Evolutionary conservation across 1,140 invertebrate species (phyloP).

Genomic region (Euura lappo): DNA sequence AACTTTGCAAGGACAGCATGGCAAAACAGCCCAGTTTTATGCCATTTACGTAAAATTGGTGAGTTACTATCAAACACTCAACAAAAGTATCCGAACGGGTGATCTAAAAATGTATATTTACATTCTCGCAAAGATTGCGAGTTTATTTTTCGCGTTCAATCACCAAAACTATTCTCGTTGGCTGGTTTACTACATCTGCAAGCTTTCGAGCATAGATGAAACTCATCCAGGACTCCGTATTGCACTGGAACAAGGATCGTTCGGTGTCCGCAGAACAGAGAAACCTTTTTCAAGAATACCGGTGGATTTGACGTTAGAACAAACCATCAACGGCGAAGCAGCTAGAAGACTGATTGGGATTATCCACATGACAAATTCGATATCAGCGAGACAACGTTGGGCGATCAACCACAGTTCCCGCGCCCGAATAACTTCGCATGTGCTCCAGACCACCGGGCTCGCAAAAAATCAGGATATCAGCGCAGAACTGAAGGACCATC

Average conservation of each 20-base stretch:
- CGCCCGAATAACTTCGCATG: slow-evolving; percentile 11
- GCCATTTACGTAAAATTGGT: slow-evolving; percentile 29
- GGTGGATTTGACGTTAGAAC: slow-evolving; percentile 36
- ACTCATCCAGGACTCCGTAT: slow-evolving; percentile 34
- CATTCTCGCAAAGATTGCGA: slow-evolving; percentile 28
- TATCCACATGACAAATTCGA: slow-evolving; percentile 30
- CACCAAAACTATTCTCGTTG: slow-evolving; percentile 32
- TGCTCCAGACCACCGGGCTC: slow-evolving; percentile 13
- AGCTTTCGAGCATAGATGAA: slow-evolving; percentile 28
- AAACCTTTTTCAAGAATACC: slow-evolving; percentile 37
- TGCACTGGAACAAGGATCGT: slow-evolving; percentile 31
- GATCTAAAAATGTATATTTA: slow-evolving; percentile 30
- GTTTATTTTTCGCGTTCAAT: slow-evolving; percentile 35
- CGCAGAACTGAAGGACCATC: slow-evolving; percentile 3
- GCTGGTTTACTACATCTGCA: slow-evolving; percentile 13
- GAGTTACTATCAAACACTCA: slow-evolving; percentile 27
- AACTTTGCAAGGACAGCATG: slow-evolving; percentile 23
- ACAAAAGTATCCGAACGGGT: slow-evolving; percentile 29
- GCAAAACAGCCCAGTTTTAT: slow-evolving; percentile 33
- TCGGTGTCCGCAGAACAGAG: slow-evolving; percentile 31
- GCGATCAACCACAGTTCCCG: slow-evolving; percentile 21
- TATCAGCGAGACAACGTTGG: slow-evolving; percentile 33
- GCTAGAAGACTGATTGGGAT: slow-evolving; percentile 16
- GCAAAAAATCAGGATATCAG: slow-evolving; percentile 16
- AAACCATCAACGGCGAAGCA: slow-evolving; percentile 36